These are phyloP conservation scores for Danionella dracula DNA, from an alignment of 2,797 vertebrate genomes.

Conservation along the genomic window DNA sequence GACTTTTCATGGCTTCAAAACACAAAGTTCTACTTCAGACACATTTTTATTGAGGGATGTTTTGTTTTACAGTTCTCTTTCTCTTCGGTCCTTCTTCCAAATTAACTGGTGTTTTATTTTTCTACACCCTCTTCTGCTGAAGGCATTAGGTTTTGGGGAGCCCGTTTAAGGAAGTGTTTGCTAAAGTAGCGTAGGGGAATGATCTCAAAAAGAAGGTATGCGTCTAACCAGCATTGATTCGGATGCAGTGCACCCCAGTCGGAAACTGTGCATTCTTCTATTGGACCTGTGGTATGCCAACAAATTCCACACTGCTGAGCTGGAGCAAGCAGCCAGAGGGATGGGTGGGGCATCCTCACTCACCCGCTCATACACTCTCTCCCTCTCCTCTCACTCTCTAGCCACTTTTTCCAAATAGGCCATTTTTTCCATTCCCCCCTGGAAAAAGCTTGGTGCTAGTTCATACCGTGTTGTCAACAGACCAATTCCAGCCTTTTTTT, in stretches of 20 bases:
- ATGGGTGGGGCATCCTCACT: constrained; percentile 52
- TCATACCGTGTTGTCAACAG: constrained; percentile 28
- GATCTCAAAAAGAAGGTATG: constrained; percentile 74
- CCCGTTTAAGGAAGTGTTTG: constrained; percentile 54
- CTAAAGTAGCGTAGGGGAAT: constrained; percentile 51
- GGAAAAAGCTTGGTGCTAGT: constrained; percentile 38
- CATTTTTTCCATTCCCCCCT: constrained; percentile 36
- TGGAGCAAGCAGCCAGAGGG: constrained; percentile 69
- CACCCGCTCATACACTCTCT: constrained; percentile 30
- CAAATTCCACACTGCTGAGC: constrained; percentile 88
- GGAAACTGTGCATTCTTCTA: constrained; percentile 88
- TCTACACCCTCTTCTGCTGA: constrained; percentile 32
- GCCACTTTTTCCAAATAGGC: constrained; percentile 44
- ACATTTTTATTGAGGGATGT: too few relatives aligned
- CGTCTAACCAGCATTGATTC: constrained; percentile 68
- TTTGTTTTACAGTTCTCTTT: neutral
- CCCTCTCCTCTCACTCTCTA: constrained; percentile 7
- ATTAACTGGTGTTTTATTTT: neutral
- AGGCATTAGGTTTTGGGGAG: constrained; percentile 41
- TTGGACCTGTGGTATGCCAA: constrained; percentile 79
- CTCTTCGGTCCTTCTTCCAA: neutral
- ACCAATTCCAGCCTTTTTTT: constrained; percentile 7
- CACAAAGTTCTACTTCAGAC: too few relatives aligned
- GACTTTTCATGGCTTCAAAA: too few relatives aligned
- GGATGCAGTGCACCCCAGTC: constrained; percentile 68